These are phyloP conservation scores for Sycophila sp. DNA, from an alignment of 1,140 invertebrate species.

Conservation along the genomic window DNA sequence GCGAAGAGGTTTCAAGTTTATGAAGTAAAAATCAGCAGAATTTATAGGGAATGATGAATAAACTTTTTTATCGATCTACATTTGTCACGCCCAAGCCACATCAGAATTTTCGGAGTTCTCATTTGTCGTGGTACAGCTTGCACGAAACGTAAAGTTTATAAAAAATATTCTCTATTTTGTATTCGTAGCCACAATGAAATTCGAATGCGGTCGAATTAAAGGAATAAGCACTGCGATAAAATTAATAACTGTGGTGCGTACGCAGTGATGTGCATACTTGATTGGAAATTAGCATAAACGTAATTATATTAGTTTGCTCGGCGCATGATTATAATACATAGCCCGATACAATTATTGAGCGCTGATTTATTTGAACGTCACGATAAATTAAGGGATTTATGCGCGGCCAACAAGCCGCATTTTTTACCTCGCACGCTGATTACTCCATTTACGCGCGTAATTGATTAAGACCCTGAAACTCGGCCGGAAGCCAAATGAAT, in stretches of 20 bases:
- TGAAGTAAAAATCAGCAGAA: too few relatives aligned
- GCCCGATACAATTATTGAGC: background rate
- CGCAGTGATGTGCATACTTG: conserved; percentile 5
- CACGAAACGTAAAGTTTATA: too few relatives aligned
- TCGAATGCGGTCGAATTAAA: background rate
- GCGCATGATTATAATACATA: conserved; percentile 11
- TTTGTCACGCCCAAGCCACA: too few relatives aligned
- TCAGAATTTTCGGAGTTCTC: too few relatives aligned
- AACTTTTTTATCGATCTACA: too few relatives aligned
- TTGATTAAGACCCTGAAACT: background rate
- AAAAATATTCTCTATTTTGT: background rate
- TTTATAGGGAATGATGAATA: too few relatives aligned
- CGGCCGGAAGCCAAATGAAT: background rate
- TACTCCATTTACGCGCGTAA: background rate
- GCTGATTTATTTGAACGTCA: conserved; percentile 10
- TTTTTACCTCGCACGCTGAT: background rate
- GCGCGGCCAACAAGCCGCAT: background rate
- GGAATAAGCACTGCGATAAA: conserved; percentile 13
- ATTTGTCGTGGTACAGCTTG: too few relatives aligned
- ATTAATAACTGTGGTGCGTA: conserved; percentile 11
- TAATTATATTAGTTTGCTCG: conserved; percentile 8
- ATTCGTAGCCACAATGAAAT: background rate
- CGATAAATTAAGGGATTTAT: conserved; percentile 11
- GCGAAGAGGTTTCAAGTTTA: too few relatives aligned
- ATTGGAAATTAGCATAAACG: conserved; percentile 21